Evolutionary conservation across 2,797 vertebrate genomes (phyloP).

Genomic region (Apodemus agrarius): DNA sequence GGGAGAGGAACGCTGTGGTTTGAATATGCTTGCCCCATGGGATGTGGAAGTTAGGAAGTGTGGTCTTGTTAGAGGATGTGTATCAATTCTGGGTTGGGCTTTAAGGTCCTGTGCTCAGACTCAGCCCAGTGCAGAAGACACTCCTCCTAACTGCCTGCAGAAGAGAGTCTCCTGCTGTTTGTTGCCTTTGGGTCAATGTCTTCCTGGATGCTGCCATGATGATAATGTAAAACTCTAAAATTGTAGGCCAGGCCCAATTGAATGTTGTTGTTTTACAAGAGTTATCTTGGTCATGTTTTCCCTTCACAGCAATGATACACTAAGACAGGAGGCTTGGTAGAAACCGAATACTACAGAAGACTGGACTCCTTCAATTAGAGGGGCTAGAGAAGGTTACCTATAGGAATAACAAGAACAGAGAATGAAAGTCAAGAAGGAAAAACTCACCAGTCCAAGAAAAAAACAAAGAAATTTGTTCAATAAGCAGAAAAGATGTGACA

Average conservation of each 20-base stretch:
- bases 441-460: background rate
- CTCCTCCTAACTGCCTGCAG: background rate
- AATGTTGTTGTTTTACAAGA: background rate
- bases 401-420: background rate
- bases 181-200: background rate
- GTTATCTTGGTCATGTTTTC: background rate
- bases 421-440: background rate
- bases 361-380: fast-evolving
- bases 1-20: background rate
- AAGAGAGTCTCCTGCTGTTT: background rate
- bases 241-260: background rate
- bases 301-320: background rate
- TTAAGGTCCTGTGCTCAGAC: background rate
- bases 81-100: background rate
- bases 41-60: background rate
- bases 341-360: background rate
- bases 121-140: background rate
- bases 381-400: background rate
- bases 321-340: background rate
- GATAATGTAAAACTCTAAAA: background rate
- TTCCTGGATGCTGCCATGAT: background rate
- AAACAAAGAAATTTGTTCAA: background rate
- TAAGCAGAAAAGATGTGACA: background rate
- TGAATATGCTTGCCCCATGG: background rate
- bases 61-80: background rate